Evolutionary conservation across 2,888 invertebrate species (phyloP).

Genomic region (Nesidiocoris tenuis): DNA sequence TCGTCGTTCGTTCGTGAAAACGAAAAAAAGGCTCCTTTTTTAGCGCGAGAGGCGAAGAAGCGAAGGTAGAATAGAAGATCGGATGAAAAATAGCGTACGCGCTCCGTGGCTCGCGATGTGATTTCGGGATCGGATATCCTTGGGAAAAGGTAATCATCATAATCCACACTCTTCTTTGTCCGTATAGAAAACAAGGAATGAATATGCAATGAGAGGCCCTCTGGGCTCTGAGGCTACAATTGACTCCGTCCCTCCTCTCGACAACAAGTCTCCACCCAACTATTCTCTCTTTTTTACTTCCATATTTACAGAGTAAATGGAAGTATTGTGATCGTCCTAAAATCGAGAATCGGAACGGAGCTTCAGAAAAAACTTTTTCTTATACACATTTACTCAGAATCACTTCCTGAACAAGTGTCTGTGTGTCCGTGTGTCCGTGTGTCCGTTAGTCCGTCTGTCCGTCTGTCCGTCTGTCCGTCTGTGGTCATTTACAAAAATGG

Average conservation of each 20-base stretch:
- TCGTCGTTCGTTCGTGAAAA: neutral
- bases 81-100: conserved; percentile 30
- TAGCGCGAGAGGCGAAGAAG: conserved; percentile 5
- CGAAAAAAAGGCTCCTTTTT: neutral
- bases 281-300: too few species aligned
- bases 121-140: conserved; percentile 39
- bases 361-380: too few species aligned
- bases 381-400: too few species aligned
- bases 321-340: too few species aligned
- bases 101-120: conserved; percentile 27
- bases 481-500: too few species aligned
- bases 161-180: conserved; percentile 27
- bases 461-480: too few species aligned
- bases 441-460: too few species aligned
- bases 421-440: too few species aligned
- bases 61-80: conserved; percentile 8
- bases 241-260: neutral
- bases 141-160: conserved; percentile 32
- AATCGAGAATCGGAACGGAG: too few species aligned
- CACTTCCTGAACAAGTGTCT: too few species aligned
- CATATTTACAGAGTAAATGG: too few species aligned
- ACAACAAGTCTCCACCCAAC: too few species aligned
- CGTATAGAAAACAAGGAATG: conserved; percentile 39
- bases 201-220: conserved; percentile 38
- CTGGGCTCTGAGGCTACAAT: neutral